phyloP scores from a whole-genome alignment of 1,140 invertebrate species.

The Xylocopa sonorina region DNA sequence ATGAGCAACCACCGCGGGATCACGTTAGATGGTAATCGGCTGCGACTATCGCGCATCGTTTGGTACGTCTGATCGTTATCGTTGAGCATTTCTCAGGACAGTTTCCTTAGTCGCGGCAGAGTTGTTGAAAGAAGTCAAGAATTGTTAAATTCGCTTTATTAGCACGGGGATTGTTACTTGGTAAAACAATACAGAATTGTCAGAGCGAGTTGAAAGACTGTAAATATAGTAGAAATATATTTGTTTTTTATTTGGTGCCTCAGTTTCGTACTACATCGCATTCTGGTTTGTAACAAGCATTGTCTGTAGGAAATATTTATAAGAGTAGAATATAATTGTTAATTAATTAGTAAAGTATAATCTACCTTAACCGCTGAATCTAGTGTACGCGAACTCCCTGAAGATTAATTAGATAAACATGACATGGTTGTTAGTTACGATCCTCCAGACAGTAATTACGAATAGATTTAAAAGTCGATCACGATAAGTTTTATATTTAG shows the following conservation, averaged over 20 bases:
- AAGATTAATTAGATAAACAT: not conserved
- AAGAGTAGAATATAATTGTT: too few relatives aligned
- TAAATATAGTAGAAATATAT: too few relatives aligned
- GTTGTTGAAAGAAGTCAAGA: too few relatives aligned
- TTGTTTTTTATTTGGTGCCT: too few relatives aligned
- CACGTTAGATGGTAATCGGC: not conserved
- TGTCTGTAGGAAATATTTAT: too few relatives aligned
- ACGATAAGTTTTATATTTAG: not conserved
- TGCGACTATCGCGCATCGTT: not conserved
- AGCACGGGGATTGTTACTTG: too few relatives aligned
- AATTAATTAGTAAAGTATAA: not conserved
- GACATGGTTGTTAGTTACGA: not conserved
- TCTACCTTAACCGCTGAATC: not conserved
- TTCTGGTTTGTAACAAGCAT: too few relatives aligned
- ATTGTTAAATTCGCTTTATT: too few relatives aligned
- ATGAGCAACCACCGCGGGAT: conserved; percentile 1
- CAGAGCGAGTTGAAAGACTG: too few relatives aligned
- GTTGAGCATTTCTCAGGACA: not conserved
- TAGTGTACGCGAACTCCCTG: not conserved
- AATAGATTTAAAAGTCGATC: not conserved
- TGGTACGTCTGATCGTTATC: not conserved
- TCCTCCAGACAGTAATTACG: not conserved
- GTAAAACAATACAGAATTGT: too few relatives aligned
- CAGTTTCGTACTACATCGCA: too few relatives aligned
- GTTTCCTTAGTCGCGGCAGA: too few relatives aligned